Conservation (phyloP, 2,113 vertebrate genomes). For the Hypanus sabinus region DNA sequence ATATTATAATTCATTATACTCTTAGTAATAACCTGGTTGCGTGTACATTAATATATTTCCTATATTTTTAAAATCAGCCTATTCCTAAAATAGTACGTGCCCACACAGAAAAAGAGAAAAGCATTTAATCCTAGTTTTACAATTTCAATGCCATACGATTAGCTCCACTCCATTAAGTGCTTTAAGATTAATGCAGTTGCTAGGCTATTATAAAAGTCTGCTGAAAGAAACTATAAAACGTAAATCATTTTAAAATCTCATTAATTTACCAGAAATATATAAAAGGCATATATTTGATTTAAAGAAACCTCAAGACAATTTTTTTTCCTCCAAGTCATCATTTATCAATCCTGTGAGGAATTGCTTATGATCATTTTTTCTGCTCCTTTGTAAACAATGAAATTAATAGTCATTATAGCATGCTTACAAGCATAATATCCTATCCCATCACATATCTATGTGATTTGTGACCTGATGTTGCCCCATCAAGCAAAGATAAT, state of each 20-base stretch:
- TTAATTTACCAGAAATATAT: constrained; percentile 23
- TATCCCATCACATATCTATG: too few species aligned
- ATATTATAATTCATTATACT: neutral
- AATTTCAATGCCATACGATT: constrained; percentile 8
- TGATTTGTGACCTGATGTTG: neutral
- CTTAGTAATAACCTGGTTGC: neutral
- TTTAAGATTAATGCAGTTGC: constrained; percentile 18
- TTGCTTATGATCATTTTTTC: neutral
- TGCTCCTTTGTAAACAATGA: neutral
- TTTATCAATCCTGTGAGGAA: neutral
- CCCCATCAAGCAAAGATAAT: neutral
- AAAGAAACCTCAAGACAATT: constrained; percentile 6
- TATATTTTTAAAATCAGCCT: neutral
- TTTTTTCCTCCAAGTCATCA: neutral
- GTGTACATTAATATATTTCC: neutral
- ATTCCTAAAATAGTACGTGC: neutral
- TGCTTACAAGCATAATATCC: neutral
- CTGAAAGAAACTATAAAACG: constrained; percentile 2
- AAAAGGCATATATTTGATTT: constrained; percentile 17
- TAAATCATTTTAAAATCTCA: constrained; percentile 30
- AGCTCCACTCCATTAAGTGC: constrained; percentile 34
- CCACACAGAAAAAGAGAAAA: neutral
- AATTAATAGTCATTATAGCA: neutral
- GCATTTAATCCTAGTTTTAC: constrained; percentile 21
- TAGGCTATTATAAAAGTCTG: constrained; percentile 15